Conservation (phyloP, 2,797 vertebrate genomes). For the Hypotaenidia philippensis region DNA sequence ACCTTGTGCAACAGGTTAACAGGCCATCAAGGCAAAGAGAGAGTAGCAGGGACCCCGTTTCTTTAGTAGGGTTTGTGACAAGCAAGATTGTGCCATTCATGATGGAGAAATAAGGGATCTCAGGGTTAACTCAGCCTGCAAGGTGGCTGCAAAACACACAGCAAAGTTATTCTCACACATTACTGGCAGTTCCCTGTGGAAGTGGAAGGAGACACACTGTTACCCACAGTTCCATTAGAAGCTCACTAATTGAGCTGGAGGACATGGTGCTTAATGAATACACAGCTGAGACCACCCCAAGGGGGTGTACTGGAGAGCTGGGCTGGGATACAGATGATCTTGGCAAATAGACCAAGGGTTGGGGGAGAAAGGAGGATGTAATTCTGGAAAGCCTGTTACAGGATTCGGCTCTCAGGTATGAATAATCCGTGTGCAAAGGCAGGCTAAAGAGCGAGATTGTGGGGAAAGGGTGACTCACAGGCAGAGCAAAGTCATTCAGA, state of each 20-base stretch:
- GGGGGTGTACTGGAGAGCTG: not conserved
- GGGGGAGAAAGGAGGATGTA: not conserved
- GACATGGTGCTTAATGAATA: not conserved
- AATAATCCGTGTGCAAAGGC: not conserved
- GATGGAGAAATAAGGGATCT: not conserved
- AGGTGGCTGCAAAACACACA: not conserved
- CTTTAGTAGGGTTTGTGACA: not conserved
- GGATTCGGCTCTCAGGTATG: not conserved
- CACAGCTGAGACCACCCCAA: not conserved
- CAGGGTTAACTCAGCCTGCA: not conserved
- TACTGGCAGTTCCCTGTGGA: not conserved
- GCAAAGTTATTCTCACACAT: not conserved
- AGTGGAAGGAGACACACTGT: not conserved
- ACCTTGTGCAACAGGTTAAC: not conserved
- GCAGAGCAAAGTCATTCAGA: not conserved
- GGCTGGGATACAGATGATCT: not conserved
- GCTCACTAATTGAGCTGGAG: not conserved
- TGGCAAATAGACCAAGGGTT: accelerated
- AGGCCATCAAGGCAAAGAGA: not conserved
- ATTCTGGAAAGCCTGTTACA: not conserved
- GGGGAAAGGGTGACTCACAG: not conserved
- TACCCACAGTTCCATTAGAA: not conserved
- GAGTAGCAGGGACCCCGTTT: not conserved
- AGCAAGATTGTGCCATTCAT: not conserved
- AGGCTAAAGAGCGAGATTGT: not conserved